Evolutionary conservation across 2,113 vertebrate species (phyloP).

Genomic region (Cairina moschata): DNA sequence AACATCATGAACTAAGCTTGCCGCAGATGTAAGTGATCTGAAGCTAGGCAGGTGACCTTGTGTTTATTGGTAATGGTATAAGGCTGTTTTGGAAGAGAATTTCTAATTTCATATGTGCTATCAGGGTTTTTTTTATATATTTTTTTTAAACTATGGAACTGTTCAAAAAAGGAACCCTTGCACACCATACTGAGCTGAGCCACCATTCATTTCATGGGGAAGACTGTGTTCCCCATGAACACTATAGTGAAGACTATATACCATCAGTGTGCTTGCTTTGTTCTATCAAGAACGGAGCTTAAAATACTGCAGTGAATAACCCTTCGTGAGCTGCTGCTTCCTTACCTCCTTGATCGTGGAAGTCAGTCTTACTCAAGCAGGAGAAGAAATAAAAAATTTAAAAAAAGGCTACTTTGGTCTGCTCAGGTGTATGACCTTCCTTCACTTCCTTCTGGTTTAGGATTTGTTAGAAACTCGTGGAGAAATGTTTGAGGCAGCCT

Average conservation of each 20-base stretch:
- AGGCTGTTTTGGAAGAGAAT: neutral
- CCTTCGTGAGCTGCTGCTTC: neutral
- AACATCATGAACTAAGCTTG: neutral
- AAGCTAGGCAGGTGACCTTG: neutral
- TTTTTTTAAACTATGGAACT: neutral
- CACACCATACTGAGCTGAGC: neutral
- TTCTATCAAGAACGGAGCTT: neutral
- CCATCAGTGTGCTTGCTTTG: neutral
- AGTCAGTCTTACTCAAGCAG: neutral
- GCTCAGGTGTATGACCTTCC: neutral
- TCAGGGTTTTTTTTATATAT: neutral
- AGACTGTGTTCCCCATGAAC: neutral
- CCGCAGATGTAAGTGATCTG: neutral
- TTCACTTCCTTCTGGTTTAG: neutral
- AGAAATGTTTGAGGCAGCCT: neutral
- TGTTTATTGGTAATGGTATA: neutral
- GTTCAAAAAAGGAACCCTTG: neutral
- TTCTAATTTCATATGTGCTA: neutral
- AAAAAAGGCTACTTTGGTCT: neutral
- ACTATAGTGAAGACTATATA: too few relatives aligned
- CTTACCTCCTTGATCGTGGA: neutral
- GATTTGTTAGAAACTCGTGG: neutral
- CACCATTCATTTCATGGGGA: neutral
- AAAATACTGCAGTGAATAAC: neutral
- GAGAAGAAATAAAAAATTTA: neutral